These are phyloP conservation scores for Sebastes matsubarae DNA, from an alignment of 2,797 vertebrate genomes.

Conservation along the genomic window DNA sequence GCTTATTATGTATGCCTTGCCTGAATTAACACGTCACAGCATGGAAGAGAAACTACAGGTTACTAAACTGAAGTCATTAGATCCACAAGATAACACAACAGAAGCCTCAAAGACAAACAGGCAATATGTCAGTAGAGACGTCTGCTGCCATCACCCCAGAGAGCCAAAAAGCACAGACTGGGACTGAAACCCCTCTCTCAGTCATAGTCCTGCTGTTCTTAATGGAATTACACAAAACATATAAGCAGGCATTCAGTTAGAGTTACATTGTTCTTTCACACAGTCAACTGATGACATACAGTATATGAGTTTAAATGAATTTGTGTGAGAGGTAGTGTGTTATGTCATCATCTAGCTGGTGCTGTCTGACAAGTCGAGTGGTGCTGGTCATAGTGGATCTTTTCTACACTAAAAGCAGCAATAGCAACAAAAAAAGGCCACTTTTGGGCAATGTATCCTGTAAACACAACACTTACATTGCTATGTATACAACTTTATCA, in stretches of 20 bases:
- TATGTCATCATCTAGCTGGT: neutral
- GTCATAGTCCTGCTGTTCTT: neutral
- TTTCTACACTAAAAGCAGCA: neutral
- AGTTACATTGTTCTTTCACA: neutral
- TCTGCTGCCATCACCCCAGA: constrained; percentile 9
- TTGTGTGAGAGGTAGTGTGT: neutral
- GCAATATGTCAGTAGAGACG: constrained; percentile 11
- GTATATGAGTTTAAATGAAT: neutral
- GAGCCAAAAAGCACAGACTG: neutral
- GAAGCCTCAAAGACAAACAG: constrained; percentile 23
- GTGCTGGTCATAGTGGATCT: neutral
- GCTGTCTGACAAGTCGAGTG: neutral
- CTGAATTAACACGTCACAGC: neutral
- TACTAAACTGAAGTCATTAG: constrained; percentile 11
- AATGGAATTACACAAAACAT: constrained; percentile 20
- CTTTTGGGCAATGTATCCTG: neutral
- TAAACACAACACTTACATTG: neutral
- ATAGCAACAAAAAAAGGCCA: neutral
- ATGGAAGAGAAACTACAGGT: constrained; percentile 3
- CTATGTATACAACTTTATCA: neutral
- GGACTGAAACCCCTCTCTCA: neutral
- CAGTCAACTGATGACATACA: neutral
- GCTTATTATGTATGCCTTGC: neutral
- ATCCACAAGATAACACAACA: constrained; percentile 18
- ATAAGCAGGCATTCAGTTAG: neutral